Percentiles rank a stretch among this genome's conserved stretches.
phyloP scores from a whole-genome alignment of 2,113 vertebrate species.

The Callorhinus ursinus region DNA sequence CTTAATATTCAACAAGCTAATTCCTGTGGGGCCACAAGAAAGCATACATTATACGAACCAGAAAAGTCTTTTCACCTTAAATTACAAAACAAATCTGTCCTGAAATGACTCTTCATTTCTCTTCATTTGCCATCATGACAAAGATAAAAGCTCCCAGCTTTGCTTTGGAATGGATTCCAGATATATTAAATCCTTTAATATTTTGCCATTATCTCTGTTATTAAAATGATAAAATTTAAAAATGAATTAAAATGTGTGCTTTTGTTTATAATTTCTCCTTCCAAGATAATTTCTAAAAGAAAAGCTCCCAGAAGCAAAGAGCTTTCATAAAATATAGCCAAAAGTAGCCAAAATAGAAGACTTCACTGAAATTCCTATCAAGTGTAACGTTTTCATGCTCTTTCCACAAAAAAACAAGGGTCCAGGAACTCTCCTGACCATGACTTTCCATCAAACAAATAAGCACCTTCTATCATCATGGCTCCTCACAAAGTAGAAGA shows the following conservation, averaged over 20 bases:
- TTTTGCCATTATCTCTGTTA: conserved; percentile 17
- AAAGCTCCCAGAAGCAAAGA: not conserved
- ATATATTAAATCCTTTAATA: not conserved
- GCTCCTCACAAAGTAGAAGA: not conserved
- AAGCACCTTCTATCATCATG: not conserved
- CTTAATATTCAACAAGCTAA: conserved; percentile 53
- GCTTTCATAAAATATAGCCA: not conserved
- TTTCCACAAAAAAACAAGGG: not conserved
- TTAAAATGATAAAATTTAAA: conserved; percentile 10
- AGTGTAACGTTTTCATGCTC: not conserved
- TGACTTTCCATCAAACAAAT: not conserved
- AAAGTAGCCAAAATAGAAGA: not conserved
- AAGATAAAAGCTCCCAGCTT: not conserved
- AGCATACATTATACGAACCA: not conserved
- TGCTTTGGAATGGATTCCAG: not conserved
- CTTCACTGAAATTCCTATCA: not conserved
- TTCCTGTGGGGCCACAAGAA: not conserved
- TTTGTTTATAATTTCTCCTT: conserved; percentile 5
- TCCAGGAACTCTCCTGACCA: not conserved
- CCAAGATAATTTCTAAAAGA: not conserved
- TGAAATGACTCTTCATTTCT: conserved; percentile 55
- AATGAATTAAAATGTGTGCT: not conserved
- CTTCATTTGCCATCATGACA: not conserved
- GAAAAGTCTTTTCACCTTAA: conserved; percentile 49
- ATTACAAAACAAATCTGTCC: conserved; percentile 29